Evolutionary conservation across 2,888 invertebrate genomes (phyloP), one percentile per base, ranked within the genome.

Genomic region (Mythimna ferrago): DNA sequence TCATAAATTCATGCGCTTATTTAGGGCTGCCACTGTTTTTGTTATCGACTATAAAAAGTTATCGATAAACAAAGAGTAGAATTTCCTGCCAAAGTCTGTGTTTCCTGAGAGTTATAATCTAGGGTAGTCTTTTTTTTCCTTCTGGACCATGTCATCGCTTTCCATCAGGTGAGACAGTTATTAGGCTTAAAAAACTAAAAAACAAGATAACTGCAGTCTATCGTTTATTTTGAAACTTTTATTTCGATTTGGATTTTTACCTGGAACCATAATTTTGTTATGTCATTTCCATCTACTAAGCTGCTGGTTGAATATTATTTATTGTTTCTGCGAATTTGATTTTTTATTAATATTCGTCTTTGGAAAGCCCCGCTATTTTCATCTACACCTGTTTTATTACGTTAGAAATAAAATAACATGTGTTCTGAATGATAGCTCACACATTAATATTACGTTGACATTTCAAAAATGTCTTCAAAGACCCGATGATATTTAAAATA

Each of bases 381-480:
- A 19, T 19, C 16, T 16, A 48, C 48, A 48, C 48, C 48, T 48
- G 48, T 48, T 48, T 48, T 16, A 48, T 48, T 48, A 6, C 16
- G 48, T 48, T 48, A 48, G 48, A 48, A 48, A 48, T 48, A 14
- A 48, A 53, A 53, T 53, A 5, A 48, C 44, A 16, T 6, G 16
- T 19, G 48, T 19, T 53, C 11, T 35, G 26, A 41, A 51, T 54
- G 38, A 53, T 44, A 38, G 7, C 53, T 35, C 19, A 53, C 21
- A 21, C n/a, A 73, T 61, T 51, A 41, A 32, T 41, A 16, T 16
- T n/a, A 41, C 21, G 48, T 26, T 66, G 63, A 66, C 58, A 80
- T 66, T 75, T 60, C 26, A 38, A 19, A 75, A 75, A 60, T 35
- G 35, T 51, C 63, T 64, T 75, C 54, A 64, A 80, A 64, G 60